Conservation (phyloP, 2,113 vertebrate species). For the Phrynosoma platyrhinos region DNA sequence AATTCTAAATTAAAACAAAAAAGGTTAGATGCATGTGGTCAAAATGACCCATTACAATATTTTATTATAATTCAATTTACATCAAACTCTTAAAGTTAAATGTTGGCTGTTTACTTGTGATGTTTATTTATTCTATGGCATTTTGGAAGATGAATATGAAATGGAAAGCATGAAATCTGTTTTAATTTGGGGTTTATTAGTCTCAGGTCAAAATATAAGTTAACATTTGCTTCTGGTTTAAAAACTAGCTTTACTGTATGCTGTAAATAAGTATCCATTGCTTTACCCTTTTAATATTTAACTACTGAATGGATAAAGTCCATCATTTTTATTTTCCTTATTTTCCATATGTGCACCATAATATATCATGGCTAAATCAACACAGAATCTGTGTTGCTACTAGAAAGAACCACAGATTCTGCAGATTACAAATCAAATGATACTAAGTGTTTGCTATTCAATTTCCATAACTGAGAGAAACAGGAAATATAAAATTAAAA, state of each 20-base stretch:
- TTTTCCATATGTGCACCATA: neutral
- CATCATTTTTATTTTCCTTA: neutral
- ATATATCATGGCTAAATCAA: neutral
- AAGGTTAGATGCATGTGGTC: neutral
- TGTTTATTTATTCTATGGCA: neutral
- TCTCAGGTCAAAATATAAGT: neutral
- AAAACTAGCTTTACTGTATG: neutral
- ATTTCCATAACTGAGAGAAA: neutral
- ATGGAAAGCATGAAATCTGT: neutral
- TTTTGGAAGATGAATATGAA: neutral
- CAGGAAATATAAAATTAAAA: neutral
- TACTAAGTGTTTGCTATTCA: neutral
- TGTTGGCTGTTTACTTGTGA: neutral
- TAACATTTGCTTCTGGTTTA: neutral
- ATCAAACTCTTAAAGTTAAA: slow-evolving; percentile 16
- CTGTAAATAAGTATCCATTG: neutral
- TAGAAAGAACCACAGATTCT: neutral
- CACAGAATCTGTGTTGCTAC: neutral
- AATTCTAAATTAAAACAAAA: slow-evolving; percentile 82
- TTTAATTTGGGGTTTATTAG: too few species aligned
- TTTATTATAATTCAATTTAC: slow-evolving; percentile 3
- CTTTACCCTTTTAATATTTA: neutral
- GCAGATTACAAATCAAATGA: neutral
- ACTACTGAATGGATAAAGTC: neutral
- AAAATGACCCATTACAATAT: neutral